Base-by-base conservation (phyloP, 2,113 vertebrate species). In the Lophotis ruficrista region DNA sequence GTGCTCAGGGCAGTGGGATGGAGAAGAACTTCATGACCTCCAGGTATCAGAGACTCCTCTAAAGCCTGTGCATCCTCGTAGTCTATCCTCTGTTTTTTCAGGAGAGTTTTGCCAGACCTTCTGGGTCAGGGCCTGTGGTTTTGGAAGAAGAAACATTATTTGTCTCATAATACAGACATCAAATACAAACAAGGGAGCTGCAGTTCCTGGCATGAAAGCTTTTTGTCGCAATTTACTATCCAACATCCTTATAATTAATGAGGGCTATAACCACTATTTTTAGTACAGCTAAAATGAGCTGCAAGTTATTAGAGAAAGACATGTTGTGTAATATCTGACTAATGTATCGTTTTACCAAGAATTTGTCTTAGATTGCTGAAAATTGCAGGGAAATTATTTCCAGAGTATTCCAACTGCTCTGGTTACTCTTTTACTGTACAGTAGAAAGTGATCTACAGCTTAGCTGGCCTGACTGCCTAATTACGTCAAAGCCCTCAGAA, bases 101-200 rank as follows among this genome's bases (percentile, higher is more conserved):
- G 15, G 9, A 72, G 61, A 93, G n/a, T 73, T 95, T 91, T 95
- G 78, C 82, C 87, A 94, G 91, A 91, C 87, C 45, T 85, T 84
- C 73, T 93, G 78, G 73, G 78, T 78, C 83, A 93, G 53, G 21
- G 53, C 56, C 37, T 95, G 89, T 70, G 87, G 91, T 91, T 96
- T 96, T 96, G 78, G 90, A 87, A 96, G 50, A 93, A 82, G 82
- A 95, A 96, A 85, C 41, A 20, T 83, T 88, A 76, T 95, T 95
- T 95, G 73, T 95, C 87, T 96, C 84, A 50, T 90, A 77, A 93
- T 83, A 77, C 62, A 95, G 92, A 95, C 90, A 93, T 88, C 93
- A 96, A 97, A 93, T 80, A 72, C 89, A 96, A 96, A 94, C 87
- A 95, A 96, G 87, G 82, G 90, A 96, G 75, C 87, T 94, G 78